Conservation (phyloP, 2,888 invertebrate species). For the Epiblema foenella region DNA sequence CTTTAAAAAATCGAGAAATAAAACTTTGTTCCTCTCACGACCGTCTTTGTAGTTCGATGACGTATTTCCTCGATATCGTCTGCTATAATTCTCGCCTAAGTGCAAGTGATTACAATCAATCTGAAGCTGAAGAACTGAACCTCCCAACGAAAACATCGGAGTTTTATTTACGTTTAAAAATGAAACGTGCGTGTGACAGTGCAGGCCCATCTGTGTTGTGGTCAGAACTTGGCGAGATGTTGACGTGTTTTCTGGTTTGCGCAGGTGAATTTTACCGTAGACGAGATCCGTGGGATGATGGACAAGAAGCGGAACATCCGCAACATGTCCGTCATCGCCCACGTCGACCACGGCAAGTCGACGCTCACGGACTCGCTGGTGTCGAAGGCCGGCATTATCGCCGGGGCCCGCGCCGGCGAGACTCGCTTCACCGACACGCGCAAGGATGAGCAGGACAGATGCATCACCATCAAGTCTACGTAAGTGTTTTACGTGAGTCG, state of each 20-base stretch:
- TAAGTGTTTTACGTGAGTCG: slow-evolving; percentile 86
- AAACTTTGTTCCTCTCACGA: slow-evolving; percentile 58
- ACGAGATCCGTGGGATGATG: slow-evolving; percentile 99
- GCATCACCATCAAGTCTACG: slow-evolving; percentile 99
- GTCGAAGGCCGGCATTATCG: slow-evolving; percentile 99
- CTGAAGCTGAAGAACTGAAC: slow-evolving; percentile 1
- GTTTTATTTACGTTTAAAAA: slow-evolving; percentile 47
- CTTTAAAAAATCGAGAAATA: slow-evolving; percentile 53
- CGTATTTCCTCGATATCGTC: slow-evolving; percentile 73
- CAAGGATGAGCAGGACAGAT: slow-evolving; percentile 99
- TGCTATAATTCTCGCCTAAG: slow-evolving; percentile 49
- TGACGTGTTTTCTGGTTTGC: slow-evolving; percentile 72
- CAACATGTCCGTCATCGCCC: slow-evolving; percentile 99
- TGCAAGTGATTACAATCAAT: slow-evolving; percentile 51
- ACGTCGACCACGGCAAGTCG: slow-evolving; percentile 99
- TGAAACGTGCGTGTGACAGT: slow-evolving; percentile 70
- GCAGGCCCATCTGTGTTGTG: slow-evolving; percentile 67
- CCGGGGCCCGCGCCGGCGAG: slow-evolving; percentile 99
- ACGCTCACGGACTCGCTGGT: slow-evolving; percentile 99
- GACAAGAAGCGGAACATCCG: slow-evolving; percentile 99
- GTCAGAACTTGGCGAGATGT: slow-evolving; percentile 57
- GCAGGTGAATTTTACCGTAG: slow-evolving; percentile 99
- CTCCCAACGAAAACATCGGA: slow-evolving; percentile 44
- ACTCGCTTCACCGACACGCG: slow-evolving; percentile 99
- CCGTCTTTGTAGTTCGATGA: slow-evolving; percentile 76